phyloP scores from a whole-genome alignment of 23 tunicate species.

The Pegea sp. region DNA sequence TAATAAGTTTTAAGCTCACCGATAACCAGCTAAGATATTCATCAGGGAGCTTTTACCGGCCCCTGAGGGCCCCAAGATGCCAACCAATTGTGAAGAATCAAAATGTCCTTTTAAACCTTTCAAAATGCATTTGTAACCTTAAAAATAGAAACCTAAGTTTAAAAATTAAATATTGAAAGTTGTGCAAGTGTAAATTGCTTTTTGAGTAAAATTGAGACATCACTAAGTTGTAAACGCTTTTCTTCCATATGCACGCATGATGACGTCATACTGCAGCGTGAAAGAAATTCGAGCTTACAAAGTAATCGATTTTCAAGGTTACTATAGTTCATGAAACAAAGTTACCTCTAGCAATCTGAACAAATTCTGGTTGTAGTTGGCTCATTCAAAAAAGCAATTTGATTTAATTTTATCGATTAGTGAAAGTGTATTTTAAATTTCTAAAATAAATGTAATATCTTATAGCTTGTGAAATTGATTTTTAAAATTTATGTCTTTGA shows the following conservation, averaged over 20 bases:
- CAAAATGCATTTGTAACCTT: conserved; percentile 86
- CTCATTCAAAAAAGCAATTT: neutral
- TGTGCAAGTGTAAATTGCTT: too few relatives aligned
- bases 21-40: conserved; percentile 84
- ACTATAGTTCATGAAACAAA: conserved; percentile 5
- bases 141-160: neutral
- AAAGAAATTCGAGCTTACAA: neutral
- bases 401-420: neutral
- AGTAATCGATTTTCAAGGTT: neutral
- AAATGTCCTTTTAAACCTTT: conserved; percentile 79
- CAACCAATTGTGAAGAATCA: conserved; percentile 46
- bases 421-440: neutral
- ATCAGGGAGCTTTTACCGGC: conserved; percentile 97
- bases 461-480: too few relatives aligned
- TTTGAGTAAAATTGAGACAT: too few relatives aligned
- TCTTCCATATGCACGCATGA: too few relatives aligned
- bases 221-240: too few relatives aligned
- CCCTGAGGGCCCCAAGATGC: conserved; percentile 94
- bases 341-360: neutral
- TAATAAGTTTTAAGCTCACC: too few relatives aligned
- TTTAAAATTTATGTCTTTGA: too few relatives aligned
- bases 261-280: neutral
- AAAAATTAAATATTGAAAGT: neutral
- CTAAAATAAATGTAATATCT: too few relatives aligned
- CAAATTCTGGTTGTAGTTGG: neutral